Evolutionary conservation across 2,113 vertebrate species (phyloP).

Genomic region (Caloenas nicobarica): DNA sequence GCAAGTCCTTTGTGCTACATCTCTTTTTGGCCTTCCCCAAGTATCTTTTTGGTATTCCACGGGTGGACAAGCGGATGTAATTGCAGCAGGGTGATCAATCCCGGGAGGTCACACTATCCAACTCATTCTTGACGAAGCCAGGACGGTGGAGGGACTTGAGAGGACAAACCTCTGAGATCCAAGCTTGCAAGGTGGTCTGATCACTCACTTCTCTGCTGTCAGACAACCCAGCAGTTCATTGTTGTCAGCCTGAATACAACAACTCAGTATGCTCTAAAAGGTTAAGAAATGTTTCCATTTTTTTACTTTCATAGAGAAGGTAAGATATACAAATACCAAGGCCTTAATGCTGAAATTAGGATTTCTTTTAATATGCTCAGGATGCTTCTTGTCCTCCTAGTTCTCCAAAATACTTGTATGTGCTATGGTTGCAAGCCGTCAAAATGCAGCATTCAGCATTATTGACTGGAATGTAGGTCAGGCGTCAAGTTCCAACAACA

Average conservation of each 20-base stretch:
- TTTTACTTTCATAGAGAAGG: neutral
- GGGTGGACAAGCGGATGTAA: neutral
- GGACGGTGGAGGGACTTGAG: neutral
- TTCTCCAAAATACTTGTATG: neutral
- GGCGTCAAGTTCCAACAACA: neutral
- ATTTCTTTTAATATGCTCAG: neutral
- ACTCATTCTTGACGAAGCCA: neutral
- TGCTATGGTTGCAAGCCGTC: neutral
- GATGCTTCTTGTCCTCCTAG: neutral
- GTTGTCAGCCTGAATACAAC: neutral
- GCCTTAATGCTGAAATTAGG: neutral
- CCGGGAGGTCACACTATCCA: neutral
- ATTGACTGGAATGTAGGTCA: accelerated
- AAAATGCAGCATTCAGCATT: neutral
- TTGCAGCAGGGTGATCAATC: neutral
- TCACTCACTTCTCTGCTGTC: neutral
- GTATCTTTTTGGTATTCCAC: neutral
- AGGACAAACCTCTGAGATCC: neutral
- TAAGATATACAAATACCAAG: neutral
- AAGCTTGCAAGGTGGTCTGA: neutral
- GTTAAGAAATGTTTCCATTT: neutral
- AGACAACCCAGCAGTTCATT: neutral
- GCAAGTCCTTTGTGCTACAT: neutral
- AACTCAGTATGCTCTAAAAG: neutral
- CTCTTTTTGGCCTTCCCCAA: neutral